phyloP scores from a whole-genome alignment of 2,888 invertebrate genomes.

The Caradrina kadenii region DNA sequence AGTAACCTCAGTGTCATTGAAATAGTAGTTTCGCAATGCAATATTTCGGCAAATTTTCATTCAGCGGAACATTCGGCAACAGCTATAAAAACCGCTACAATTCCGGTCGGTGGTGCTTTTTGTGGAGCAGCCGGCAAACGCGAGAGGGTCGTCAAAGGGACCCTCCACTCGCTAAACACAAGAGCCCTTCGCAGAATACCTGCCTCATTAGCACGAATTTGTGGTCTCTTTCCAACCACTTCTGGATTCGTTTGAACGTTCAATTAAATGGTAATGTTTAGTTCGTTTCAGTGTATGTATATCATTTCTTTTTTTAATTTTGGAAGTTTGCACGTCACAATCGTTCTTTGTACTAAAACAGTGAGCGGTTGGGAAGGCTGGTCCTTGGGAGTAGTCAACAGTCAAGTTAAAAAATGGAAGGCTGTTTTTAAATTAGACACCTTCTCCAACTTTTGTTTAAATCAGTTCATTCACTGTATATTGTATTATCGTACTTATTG shows the following conservation, averaged over 20 bases:
- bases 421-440: background rate
- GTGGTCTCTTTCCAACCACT: constrained; percentile 37
- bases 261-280: constrained; percentile 13
- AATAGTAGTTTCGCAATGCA: background rate
- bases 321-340: background rate
- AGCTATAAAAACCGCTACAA: constrained; percentile 22
- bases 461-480: background rate
- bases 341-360: background rate
- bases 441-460: background rate
- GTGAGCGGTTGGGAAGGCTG: background rate
- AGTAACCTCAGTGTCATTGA: background rate
- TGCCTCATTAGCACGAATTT: constrained; percentile 58
- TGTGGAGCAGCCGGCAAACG: constrained; percentile 21
- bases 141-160: constrained; percentile 47
- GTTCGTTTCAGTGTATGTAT: background rate
- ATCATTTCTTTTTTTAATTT: background rate
- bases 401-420: too few relatives aligned
- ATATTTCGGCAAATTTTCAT: background rate
- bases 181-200: constrained; percentile 50
- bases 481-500: background rate
- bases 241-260: constrained; percentile 19
- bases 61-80: constrained; percentile 12
- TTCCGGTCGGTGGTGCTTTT: constrained; percentile 35
- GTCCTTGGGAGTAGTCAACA: too few relatives aligned
- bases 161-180: constrained; percentile 50